Conservation (phyloP, 2,113 vertebrate genomes). For the Carassius gibelio region DNA sequence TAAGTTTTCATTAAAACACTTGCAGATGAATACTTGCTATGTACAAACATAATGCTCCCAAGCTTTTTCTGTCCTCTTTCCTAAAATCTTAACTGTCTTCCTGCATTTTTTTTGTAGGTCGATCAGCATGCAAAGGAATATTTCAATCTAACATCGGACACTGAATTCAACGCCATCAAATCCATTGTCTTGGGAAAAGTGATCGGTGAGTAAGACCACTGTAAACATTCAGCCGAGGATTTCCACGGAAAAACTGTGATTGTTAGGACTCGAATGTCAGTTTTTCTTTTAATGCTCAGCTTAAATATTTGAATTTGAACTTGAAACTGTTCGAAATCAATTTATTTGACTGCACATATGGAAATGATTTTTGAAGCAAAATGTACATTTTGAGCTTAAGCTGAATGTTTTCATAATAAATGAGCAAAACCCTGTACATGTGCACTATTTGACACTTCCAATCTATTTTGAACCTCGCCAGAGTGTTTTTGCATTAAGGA, state of each 20-base stretch:
- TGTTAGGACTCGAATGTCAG: too few species aligned
- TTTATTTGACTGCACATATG: not conserved
- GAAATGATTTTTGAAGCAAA: not conserved
- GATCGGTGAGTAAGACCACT: constrained; percentile 76
- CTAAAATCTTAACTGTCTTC: not conserved
- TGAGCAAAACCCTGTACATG: not conserved
- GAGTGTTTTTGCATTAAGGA: not conserved
- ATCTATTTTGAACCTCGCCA: not conserved
- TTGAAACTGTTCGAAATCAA: not conserved
- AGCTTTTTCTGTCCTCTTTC: not conserved
- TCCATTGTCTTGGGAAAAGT: constrained; percentile 85
- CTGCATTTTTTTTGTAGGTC: constrained; percentile 71
- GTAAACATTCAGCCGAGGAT: not conserved
- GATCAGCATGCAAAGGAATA: constrained; percentile 80
- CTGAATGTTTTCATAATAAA: not conserved
- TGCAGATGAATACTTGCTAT: constrained; percentile 43
- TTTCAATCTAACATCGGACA: constrained; percentile 83
- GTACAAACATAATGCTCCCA: constrained; percentile 43
- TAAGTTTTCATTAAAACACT: constrained; percentile 54
- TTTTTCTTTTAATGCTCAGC: not conserved
- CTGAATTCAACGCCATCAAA: constrained; percentile 84
- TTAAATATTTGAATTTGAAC: not conserved
- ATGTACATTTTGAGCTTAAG: too few species aligned
- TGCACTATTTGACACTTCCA: not conserved
- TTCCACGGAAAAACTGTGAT: too few species aligned